Conservation (phyloP, 2,888 invertebrate species). For the Hypolimnas misippus region DNA sequence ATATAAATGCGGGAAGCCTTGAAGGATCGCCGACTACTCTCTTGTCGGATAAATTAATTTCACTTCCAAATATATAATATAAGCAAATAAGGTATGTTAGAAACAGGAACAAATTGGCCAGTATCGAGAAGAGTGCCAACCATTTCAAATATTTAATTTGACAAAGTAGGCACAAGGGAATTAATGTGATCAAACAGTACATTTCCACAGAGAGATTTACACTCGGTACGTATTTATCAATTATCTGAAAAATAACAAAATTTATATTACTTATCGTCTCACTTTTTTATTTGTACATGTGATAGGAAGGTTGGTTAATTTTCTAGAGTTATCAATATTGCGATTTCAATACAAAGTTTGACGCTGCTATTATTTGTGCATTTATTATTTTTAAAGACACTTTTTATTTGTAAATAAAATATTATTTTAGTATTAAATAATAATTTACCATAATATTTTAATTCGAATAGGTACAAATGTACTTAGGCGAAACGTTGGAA, state of each 20-base stretch:
- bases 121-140: constrained; percentile 93
- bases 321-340: too few relatives aligned
- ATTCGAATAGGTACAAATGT: too few relatives aligned
- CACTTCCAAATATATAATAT: constrained; percentile 89
- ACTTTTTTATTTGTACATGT: neutral
- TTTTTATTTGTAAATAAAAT: too few relatives aligned
- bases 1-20: constrained; percentile 93
- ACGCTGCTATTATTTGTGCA: too few relatives aligned
- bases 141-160: constrained; percentile 90
- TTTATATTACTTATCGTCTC: neutral
- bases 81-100: constrained; percentile 92
- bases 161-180: constrained; percentile 68
- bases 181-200: constrained; percentile 69
- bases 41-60: constrained; percentile 74
- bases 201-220: constrained; percentile 66
- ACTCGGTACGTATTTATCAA: constrained; percentile 67
- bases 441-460: too few relatives aligned
- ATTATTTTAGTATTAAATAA: too few relatives aligned
- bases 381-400: too few relatives aligned
- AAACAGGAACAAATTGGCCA: constrained; percentile 93
- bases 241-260: constrained; percentile 61
- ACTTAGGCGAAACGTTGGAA: too few relatives aligned
- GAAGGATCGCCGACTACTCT: constrained; percentile 80
- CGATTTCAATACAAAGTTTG: too few relatives aligned
- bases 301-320: too few relatives aligned